Evolutionary conservation across 1,140 invertebrate species (phyloP), one percentile per base, ranked within the genome.

Genomic region (Listronotus oregonensis): DNA sequence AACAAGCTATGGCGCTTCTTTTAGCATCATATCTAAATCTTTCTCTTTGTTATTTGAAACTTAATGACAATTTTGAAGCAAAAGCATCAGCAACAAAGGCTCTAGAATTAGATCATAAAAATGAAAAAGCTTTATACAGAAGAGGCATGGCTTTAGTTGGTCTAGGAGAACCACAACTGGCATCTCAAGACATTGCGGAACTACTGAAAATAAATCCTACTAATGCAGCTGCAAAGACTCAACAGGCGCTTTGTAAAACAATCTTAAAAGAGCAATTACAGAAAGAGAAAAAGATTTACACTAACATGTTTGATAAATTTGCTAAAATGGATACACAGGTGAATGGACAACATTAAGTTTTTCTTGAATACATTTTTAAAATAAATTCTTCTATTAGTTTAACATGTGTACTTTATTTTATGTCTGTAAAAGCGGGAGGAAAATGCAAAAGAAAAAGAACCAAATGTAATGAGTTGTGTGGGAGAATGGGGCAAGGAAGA

Each of bases 251-350:
- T 15, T 95, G 93, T 78, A 87, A 87, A 54, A 83, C 87, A 59
- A 84, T 88, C 49, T 85, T 96, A 4, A 91, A 90, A 78, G 85
- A 91, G 64, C 87, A 92, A 67, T 83, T 87, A 57, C 82, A 87
- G 42, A 89, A 89, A 68, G 96, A 98, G 77, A 96, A 95, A 82
- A 89, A 92, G 73, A 83, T 94, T 10, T 99, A 96, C 80, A 89
- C 89, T 3, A 96, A 95, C 77, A 97, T 99, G 93, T 98, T 99
- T 77, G 88, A 92, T 67, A 93, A 92, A 79, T 91, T 94, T 80
- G 91, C 91, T 2, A 86, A 89, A 73, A 84, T 86, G 77, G 91
- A 94, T 79, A 86, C 85, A 79, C 86, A 92, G 87, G 91, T 93
- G 73, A 79, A 73, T 66, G 63, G 39, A 69, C 67, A 72, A 68